These are phyloP conservation scores for Ridgeia piscesae DNA, from an alignment of 1,140 invertebrate species.

Conservation along the genomic window DNA sequence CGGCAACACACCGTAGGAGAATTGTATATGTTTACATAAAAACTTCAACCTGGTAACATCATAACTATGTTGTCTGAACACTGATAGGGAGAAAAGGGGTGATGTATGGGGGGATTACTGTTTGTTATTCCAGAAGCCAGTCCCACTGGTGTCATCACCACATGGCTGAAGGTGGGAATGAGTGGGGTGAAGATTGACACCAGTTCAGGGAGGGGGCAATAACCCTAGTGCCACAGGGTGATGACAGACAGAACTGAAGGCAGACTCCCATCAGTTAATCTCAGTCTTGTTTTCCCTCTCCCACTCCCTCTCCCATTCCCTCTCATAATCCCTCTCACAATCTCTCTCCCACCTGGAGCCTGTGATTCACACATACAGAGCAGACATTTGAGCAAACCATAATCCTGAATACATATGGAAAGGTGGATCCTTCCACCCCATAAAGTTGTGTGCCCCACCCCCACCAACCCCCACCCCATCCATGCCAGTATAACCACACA, in stretches of 20 bases:
- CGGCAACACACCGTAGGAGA: too few relatives aligned
- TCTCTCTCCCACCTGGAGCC: neutral
- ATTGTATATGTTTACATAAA: too few relatives aligned
- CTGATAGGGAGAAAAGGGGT: neutral
- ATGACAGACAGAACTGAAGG: neutral
- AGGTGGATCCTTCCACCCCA: neutral
- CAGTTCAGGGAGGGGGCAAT: neutral
- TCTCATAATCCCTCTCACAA: too few relatives aligned
- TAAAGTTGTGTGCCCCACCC: neutral
- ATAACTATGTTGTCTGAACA: too few relatives aligned
- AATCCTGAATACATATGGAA: neutral
- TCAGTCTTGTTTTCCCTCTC: too few relatives aligned
- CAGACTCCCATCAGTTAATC: neutral
- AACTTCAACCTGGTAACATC: too few relatives aligned
- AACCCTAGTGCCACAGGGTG: neutral
- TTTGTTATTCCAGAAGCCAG: neutral
- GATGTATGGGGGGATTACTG: neutral
- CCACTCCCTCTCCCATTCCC: neutral
- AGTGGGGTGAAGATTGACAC: neutral
- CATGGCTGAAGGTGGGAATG: neutral
- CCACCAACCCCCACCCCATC: too few relatives aligned
- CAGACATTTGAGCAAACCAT: neutral
- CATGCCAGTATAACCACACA: too few relatives aligned
- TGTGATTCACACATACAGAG: neutral
- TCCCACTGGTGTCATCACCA: neutral